Conservation (phyloP, 2,797 vertebrate species). For the Epinephelus malabaricus region DNA sequence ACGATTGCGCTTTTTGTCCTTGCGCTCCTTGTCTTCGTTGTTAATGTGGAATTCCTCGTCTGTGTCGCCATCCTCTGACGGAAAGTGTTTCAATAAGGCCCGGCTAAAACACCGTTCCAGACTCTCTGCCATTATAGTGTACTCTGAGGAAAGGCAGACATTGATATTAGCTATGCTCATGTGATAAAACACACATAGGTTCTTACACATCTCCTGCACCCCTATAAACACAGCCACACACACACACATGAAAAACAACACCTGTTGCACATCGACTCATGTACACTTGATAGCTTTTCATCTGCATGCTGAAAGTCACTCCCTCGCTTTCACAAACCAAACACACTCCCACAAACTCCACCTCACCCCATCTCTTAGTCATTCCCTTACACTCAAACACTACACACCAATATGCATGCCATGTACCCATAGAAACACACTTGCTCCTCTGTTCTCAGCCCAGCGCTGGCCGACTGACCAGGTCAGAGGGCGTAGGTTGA, state of each 20-base stretch:
- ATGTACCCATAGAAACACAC: slow-evolving; percentile 30
- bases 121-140: slow-evolving; percentile 97
- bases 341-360: slow-evolving; percentile 11
- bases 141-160: slow-evolving; percentile 85
- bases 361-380: slow-evolving; percentile 1
- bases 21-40: slow-evolving; percentile 91
- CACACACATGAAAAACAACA: not conserved
- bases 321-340: not conserved
- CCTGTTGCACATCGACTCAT: slow-evolving; percentile 7
- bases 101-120: slow-evolving; percentile 96
- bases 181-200: not conserved
- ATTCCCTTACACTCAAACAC: slow-evolving; percentile 8
- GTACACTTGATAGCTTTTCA: not conserved
- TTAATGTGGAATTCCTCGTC: slow-evolving; percentile 95
- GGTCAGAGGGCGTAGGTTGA: slow-evolving; percentile 82
- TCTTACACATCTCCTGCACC: not conserved
- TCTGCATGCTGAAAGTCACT: not conserved
- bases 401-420: not conserved
- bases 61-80: slow-evolving; percentile 95
- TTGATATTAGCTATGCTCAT: not conserved
- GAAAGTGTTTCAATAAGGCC: slow-evolving; percentile 96
- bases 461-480: slow-evolving; percentile 66
- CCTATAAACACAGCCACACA: not conserved
- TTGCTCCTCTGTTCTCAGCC: slow-evolving; percentile 54
- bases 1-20: slow-evolving; percentile 91